Conservation (phyloP, 2,113 vertebrate genomes). For the Sclerurus mexicanus region DNA sequence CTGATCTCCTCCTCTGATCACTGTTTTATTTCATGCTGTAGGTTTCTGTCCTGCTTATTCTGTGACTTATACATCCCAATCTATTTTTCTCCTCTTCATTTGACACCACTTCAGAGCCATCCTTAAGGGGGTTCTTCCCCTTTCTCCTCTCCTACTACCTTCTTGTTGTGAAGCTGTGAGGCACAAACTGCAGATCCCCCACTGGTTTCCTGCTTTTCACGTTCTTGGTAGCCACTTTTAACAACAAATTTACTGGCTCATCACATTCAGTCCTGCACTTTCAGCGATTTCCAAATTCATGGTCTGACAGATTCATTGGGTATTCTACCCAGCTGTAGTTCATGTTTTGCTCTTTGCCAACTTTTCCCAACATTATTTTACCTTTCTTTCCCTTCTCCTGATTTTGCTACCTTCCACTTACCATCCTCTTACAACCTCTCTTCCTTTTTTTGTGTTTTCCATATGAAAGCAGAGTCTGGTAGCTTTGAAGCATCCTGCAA, state of each 20-base stretch:
- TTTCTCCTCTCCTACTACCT: neutral
- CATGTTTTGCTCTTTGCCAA: neutral
- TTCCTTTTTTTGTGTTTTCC: neutral
- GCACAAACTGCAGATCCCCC: neutral
- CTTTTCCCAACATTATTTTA: neutral
- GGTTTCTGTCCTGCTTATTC: neutral
- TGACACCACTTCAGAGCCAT: neutral
- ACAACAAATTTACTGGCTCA: neutral
- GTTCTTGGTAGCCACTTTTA: neutral
- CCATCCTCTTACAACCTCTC: neutral
- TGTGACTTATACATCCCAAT: neutral
- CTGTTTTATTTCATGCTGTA: neutral
- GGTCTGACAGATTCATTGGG: neutral
- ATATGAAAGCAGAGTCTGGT: neutral
- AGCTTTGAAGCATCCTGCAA: conserved; percentile 5
- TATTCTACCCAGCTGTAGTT: neutral
- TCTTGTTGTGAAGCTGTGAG: neutral
- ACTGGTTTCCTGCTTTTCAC: neutral
- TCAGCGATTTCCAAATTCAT: accelerated
- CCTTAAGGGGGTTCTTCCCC: neutral
- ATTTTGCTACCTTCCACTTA: neutral
- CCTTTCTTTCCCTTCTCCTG: neutral
- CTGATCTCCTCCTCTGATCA: neutral
- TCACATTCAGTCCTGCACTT: neutral
- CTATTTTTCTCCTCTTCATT: neutral